Base-by-base conservation (phyloP, 2,888 invertebrate species). In the Drosophila crucigera region DNA sequence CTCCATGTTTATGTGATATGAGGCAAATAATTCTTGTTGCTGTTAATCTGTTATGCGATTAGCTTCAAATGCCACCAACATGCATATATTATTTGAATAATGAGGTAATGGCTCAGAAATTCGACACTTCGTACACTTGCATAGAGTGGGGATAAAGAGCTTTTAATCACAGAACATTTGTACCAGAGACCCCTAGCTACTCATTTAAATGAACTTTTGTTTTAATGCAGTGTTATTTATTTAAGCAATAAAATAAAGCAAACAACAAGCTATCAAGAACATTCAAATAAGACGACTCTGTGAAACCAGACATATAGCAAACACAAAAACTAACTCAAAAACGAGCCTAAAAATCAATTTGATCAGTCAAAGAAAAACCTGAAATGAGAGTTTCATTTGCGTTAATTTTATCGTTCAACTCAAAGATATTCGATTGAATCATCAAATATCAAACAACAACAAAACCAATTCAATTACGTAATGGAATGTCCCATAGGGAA, bases 381-480 rank as follows among this genome's bases (percentile, higher is more conserved):
- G 2, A 47, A 47, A 16, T 22, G 4, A 47, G 22, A 47, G 1
- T 25, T 31, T 31, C 9, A 2, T 31, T 2, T 19, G 11, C 31
- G 50, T 25, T 39, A 1, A 52, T 28, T 31, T 28, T 28, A 22
- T 35, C 28, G 11, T 7, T 30, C 16, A 50, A 33, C n/a, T n/a
- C 28, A 35, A 16, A 43, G 35, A 30, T 22, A 60, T 56, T 55
- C 41, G 47, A 47, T 65, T n/a, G 28, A 43, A 41, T 22, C 16
- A 53, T 25, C 39, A 71, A 54, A 56, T 47, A 25, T 25, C 2
- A 47, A 47, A 47, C 47, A 25, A 47, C 47, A 47, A 25, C 25
- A 4, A 16, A 14, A 1, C 19, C 14, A 55, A 76, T 64, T 76
- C 59, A 80, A 78, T 80, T 65, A 65, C 49, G 33, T 68, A 78